Conservation (phyloP, 2,797 vertebrate species). For the Phyllotis vaccarum region DNA sequence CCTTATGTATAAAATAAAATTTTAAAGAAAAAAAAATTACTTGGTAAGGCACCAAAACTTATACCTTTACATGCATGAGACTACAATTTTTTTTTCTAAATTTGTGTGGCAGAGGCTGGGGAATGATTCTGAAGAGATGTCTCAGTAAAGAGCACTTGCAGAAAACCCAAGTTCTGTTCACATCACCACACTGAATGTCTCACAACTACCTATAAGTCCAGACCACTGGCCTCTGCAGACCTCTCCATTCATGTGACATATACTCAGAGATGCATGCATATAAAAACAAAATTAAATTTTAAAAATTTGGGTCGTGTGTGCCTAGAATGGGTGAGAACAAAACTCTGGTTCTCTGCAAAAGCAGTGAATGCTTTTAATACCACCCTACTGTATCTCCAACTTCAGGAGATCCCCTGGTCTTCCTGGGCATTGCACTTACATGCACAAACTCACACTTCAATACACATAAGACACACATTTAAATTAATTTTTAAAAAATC, state of each 20-base stretch:
- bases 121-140: neutral
- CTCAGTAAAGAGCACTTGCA: neutral
- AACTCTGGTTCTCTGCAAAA: neutral
- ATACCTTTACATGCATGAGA: neutral
- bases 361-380: neutral
- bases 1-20: neutral
- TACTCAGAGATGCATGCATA: neutral
- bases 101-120: neutral
- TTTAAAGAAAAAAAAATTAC: neutral
- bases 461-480: neutral
- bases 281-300: neutral
- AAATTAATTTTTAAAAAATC: neutral
- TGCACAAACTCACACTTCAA: neutral
- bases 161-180: neutral
- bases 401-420: neutral
- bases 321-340: too few species aligned
- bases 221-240: neutral
- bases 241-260: neutral
- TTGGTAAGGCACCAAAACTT: neutral
- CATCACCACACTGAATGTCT: neutral
- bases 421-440: neutral
- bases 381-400: neutral
- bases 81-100: neutral
- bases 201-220: neutral
- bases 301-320: neutral